Conservation (phyloP, 2,888 invertebrate species). For the Oxycera nigricornis region DNA sequence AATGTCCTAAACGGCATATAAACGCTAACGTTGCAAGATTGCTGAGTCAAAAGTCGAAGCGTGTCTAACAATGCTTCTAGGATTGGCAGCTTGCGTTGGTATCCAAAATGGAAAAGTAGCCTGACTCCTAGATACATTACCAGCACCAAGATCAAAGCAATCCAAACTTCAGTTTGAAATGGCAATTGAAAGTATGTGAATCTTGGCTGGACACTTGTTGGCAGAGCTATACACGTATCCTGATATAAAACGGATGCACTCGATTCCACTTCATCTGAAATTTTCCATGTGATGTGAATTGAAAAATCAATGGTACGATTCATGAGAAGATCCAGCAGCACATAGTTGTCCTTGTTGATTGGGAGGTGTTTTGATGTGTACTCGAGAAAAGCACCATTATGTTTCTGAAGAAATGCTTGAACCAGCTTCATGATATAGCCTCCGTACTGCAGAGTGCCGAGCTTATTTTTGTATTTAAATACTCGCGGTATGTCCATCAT, state of each 20-base stretch:
- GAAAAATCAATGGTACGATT: conserved; percentile 1
- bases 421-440: neutral
- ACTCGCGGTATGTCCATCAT: neutral
- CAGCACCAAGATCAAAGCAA: neutral
- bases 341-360: neutral
- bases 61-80: neutral
- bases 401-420: neutral
- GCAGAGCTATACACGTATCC: neutral
- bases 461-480: neutral
- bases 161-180: neutral
- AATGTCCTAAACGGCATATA: neutral
- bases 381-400: neutral
- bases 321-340: neutral
- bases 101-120: neutral
- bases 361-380: neutral
- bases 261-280: neutral
- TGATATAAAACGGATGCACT: neutral
- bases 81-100: neutral
- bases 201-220: neutral
- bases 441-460: neutral
- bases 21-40: neutral
- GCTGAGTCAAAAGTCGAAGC: neutral
- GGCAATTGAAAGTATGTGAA: neutral
- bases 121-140: neutral
- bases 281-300: neutral